Conservation (phyloP, 2,888 invertebrate genomes). For the Patella pellucida region DNA sequence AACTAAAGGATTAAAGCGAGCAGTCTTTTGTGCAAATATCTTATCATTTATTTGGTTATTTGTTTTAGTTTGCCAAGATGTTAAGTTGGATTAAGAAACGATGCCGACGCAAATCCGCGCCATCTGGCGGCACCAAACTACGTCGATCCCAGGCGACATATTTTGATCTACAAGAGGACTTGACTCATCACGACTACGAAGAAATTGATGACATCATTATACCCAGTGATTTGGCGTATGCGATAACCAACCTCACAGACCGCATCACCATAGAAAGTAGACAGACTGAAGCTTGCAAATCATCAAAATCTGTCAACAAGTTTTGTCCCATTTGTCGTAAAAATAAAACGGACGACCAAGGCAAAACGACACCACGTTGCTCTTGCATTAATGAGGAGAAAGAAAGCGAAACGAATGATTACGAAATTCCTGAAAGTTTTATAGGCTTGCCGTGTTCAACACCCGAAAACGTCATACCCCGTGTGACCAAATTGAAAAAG, state of each 20-base stretch:
- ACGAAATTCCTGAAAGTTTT: neutral
- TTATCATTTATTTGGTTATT: too few relatives aligned
- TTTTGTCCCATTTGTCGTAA: neutral
- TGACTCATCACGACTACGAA: neutral
- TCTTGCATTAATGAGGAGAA: neutral
- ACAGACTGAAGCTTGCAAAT: neutral
- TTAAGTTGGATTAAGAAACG: constrained; percentile 5
- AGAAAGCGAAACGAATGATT: neutral
- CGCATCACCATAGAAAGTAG: neutral
- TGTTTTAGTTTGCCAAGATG: neutral
- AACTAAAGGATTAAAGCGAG: too few relatives aligned
- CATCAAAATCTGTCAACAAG: neutral
- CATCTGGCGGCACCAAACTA: neutral
- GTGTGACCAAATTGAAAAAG: neutral
- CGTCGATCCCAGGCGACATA: neutral
- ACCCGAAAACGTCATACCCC: neutral
- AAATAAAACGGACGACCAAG: neutral
- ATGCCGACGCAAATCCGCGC: constrained; percentile 3
- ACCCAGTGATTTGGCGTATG: neutral
- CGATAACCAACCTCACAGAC: neutral
- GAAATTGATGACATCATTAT: neutral
- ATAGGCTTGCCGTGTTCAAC: neutral
- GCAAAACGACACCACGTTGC: neutral
- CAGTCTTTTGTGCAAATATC: too few relatives aligned
- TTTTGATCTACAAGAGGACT: neutral